Evolutionary conservation across 1,140 invertebrate species (phyloP).

Genomic region (Leptestheria dahalacensis): DNA sequence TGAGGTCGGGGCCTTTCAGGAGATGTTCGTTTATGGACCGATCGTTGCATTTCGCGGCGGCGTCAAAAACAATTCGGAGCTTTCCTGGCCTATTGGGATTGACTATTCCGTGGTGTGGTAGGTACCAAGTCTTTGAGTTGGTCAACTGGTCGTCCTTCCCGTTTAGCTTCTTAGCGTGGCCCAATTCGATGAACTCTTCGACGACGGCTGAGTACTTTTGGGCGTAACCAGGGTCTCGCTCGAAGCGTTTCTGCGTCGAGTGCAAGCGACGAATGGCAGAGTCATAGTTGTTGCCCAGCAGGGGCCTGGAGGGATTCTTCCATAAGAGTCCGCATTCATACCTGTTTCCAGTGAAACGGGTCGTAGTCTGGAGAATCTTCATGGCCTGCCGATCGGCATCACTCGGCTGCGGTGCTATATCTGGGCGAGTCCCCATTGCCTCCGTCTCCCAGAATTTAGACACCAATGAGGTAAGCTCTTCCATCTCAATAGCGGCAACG

Average conservation of each 20-base stretch:
- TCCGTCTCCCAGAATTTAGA: no score
- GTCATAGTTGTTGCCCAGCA: slow-evolving; percentile 10
- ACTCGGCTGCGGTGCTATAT: no score
- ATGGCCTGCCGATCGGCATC: slow-evolving; percentile 1
- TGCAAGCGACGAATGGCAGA: not conserved
- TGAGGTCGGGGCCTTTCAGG: slow-evolving; percentile 12
- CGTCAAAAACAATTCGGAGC: no score
- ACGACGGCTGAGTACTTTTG: not conserved
- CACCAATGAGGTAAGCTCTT: no score
- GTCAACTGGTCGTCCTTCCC: not conserved
- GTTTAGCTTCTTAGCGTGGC: not conserved
- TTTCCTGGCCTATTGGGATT: no score
- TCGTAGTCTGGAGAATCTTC: slow-evolving; percentile 8
- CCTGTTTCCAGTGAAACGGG: slow-evolving; percentile 1
- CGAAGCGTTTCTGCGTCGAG: not conserved
- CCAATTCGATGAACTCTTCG: not conserved
- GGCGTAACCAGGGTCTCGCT: not conserved
- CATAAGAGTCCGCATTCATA: slow-evolving; percentile 15
- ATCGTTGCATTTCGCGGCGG: no score
- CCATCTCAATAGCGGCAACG: no score
- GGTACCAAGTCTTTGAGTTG: slow-evolving; percentile 19
- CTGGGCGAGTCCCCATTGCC: no score
- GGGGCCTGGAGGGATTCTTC: slow-evolving; percentile 2
- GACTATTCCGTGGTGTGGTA: slow-evolving; percentile 11
- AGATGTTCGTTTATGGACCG: no score